Percentiles rank a stretch among this genome's conserved stretches.
phyloP scores from a whole-genome alignment of 2,888 invertebrate genomes.

The Lottia scabra region DNA sequence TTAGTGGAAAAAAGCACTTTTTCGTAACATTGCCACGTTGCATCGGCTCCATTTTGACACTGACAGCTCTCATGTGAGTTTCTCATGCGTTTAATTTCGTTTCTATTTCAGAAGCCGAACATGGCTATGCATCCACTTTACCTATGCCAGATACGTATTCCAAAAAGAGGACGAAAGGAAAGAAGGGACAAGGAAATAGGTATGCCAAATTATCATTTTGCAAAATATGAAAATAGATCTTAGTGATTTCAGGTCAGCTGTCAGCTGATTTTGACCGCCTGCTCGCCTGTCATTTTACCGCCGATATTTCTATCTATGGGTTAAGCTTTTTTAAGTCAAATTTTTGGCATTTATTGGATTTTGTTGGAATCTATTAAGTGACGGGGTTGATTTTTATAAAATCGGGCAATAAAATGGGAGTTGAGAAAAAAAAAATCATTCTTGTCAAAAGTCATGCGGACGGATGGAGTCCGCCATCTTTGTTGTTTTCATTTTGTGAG shows the following conservation, averaged over 20 bases:
- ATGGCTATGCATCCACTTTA: constrained; percentile 88
- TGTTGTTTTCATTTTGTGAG: neutral
- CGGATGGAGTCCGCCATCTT: constrained; percentile 1
- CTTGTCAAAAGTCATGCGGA: neutral
- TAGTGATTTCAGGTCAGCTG: constrained; percentile 35
- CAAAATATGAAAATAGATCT: neutral
- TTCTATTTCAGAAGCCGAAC: constrained; percentile 82
- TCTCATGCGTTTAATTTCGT: neutral
- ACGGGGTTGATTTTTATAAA: neutral
- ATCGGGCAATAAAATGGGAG: constrained; percentile 4
- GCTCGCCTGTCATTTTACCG: constrained; percentile 19
- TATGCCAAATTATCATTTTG: constrained; percentile 70
- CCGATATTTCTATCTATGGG: neutral
- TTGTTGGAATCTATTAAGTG: neutral
- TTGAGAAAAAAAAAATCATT: neutral
- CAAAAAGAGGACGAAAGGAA: constrained; percentile 77
- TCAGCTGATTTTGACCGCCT: constrained; percentile 29
- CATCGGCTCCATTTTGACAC: constrained; percentile 26
- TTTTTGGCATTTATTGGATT: neutral
- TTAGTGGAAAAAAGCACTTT: constrained; percentile 48
- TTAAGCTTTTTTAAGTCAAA: neutral
- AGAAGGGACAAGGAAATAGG: constrained; percentile 92
- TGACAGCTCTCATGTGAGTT: constrained; percentile 23
- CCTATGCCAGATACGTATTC: constrained; percentile 84
- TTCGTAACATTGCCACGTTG: constrained; percentile 53